Evolutionary conservation across 2,888 invertebrate species (phyloP).

Genomic region (Tenodera sinensis): DNA sequence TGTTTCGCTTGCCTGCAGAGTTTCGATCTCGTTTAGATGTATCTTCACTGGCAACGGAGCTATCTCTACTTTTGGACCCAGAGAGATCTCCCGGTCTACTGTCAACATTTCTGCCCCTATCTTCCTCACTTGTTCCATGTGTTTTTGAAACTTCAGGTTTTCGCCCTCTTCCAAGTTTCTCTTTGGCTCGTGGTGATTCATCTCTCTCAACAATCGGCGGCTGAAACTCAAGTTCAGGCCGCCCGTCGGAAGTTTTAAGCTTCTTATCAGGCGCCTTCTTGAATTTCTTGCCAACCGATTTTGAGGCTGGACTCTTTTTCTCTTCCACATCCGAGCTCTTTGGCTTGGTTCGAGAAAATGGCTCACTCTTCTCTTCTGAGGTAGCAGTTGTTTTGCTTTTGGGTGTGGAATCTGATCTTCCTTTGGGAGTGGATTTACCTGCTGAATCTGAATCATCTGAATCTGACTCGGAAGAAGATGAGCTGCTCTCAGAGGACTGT

Average conservation of each 20-base stretch:
- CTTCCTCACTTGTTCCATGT: constrained; percentile 45
- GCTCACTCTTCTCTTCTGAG: constrained; percentile 41
- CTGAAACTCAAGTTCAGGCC: constrained; percentile 67
- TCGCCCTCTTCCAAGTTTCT: constrained; percentile 35
- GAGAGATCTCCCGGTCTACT: constrained; percentile 61
- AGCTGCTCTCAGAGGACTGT: constrained; percentile 62
- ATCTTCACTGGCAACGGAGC: constrained; percentile 16
- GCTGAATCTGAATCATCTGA: constrained; percentile 41
- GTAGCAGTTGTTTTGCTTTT: background rate
- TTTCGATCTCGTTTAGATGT: constrained; percentile 14
- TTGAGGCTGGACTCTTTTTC: constrained; percentile 25
- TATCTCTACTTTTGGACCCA: constrained; percentile 53
- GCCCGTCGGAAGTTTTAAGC: constrained; percentile 80
- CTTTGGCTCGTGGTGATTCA: constrained; percentile 57
- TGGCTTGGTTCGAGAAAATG: constrained; percentile 36
- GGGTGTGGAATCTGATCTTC: background rate
- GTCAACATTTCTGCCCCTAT: constrained; percentile 65
- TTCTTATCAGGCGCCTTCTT: constrained; percentile 74
- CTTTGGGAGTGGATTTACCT: constrained; percentile 38
- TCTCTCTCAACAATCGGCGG: constrained; percentile 72
- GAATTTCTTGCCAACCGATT: constrained; percentile 47
- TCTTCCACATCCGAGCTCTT: constrained; percentile 15
- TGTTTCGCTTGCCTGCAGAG: constrained; percentile 9
- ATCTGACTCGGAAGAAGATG: constrained; percentile 56
- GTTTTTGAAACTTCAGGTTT: constrained; percentile 31